These are phyloP conservation scores for Mirounga angustirostris DNA, from an alignment of 2,113 vertebrate species.

Conservation along the genomic window DNA sequence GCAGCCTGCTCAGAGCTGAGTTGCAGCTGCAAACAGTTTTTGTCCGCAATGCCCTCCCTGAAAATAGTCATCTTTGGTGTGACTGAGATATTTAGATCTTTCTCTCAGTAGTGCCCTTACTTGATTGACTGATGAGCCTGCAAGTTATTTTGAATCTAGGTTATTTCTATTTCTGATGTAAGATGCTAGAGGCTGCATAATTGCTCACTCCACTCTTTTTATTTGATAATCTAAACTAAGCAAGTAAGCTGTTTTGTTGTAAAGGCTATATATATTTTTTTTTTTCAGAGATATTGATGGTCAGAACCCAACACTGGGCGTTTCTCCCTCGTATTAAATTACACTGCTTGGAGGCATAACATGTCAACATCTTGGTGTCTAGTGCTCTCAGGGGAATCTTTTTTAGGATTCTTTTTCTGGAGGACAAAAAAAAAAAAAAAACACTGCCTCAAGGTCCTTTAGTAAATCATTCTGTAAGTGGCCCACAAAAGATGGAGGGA, in stretches of 20 bases:
- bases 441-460: neutral
- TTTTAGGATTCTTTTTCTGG: conserved; percentile 75
- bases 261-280: conserved; percentile 61
- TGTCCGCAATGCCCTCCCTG: conserved; percentile 68
- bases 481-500: neutral
- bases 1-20: conserved; percentile 70
- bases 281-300: conserved; percentile 79
- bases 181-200: conserved; percentile 78
- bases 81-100: conserved; percentile 84
- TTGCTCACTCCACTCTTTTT: conserved; percentile 74
- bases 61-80: conserved; percentile 88
- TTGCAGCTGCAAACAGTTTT: conserved; percentile 81
- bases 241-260: conserved; percentile 70
- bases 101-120: conserved; percentile 78
- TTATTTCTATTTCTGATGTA: conserved; percentile 85
- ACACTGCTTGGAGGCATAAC: conserved; percentile 72
- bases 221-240: conserved; percentile 81
- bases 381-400: conserved; percentile 54
- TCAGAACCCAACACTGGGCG: conserved; percentile 72
- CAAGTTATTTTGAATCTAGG: conserved; percentile 85
- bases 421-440: conserved; percentile 43
- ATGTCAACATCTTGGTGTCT: conserved; percentile 72
- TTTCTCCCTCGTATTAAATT: conserved; percentile 81
- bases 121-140: conserved; percentile 87
- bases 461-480: conserved; percentile 25